Evolutionary conservation across 2,113 vertebrate genomes (phyloP).

Genomic region (Zeus faber): DNA sequence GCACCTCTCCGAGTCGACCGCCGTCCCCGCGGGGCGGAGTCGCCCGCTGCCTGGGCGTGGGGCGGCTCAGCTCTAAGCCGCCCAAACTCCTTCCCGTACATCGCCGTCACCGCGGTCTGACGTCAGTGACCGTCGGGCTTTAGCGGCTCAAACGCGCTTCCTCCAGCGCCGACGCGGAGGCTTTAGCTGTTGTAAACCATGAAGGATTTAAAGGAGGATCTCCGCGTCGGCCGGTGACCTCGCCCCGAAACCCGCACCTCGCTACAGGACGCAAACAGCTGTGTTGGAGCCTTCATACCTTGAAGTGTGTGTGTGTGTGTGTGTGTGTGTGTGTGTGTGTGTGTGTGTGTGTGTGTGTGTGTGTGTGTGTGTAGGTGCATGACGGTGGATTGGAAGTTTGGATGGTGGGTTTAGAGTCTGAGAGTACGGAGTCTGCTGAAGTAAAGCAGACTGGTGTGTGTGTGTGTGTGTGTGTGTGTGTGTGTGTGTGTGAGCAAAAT

Average conservation of each 20-base stretch:
- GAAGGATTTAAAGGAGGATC: constrained; percentile 42
- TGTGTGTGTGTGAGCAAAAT: too few species aligned
- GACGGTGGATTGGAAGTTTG: too few species aligned
- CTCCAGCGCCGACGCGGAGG: constrained; percentile 42
- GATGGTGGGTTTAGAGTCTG: too few species aligned
- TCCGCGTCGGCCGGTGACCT: constrained; percentile 20
- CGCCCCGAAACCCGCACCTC: constrained; percentile 1
- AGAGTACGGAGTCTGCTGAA: too few species aligned
- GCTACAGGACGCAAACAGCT: not conserved
- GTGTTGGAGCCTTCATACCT: not conserved
- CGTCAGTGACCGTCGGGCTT: constrained; percentile 49
- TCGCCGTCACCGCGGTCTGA: constrained; percentile 51
- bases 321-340: not conserved
- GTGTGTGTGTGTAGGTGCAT: too few species aligned
- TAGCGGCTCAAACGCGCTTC: constrained; percentile 48
- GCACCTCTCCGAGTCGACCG: too few species aligned
- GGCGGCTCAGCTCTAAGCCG: too few species aligned
- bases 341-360: not conserved
- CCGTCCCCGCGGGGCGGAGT: too few species aligned
- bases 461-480: too few species aligned
- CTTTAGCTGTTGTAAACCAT: constrained; percentile 47
- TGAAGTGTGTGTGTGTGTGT: not conserved
- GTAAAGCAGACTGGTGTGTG: too few species aligned
- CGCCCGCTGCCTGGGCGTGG: too few species aligned
- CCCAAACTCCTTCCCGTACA: too few species aligned